Evolutionary conservation across 2,113 vertebrate genomes (phyloP).

Genomic region (Leptosomus discolor): DNA sequence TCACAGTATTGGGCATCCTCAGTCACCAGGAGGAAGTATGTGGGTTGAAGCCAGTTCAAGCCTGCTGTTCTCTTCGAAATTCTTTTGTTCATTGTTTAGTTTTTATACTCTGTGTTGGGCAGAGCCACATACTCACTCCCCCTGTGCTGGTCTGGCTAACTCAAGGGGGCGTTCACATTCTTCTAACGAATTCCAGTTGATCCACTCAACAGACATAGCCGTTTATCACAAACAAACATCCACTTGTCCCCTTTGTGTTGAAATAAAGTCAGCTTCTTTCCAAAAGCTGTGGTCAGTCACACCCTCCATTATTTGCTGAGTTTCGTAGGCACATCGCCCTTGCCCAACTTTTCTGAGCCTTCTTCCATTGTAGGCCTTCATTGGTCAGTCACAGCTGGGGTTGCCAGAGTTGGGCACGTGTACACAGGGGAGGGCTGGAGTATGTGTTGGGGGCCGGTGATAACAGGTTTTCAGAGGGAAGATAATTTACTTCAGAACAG

Average conservation of each 20-base stretch:
- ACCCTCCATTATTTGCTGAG: neutral
- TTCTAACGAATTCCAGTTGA: neutral
- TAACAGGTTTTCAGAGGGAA: neutral
- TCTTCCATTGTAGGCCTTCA: neutral
- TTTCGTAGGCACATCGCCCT: rapidly evolving
- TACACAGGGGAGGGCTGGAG: neutral
- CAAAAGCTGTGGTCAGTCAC: neutral
- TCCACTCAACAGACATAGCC: neutral
- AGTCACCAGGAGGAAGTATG: neutral
- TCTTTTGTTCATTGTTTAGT: neutral
- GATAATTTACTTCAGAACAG: neutral
- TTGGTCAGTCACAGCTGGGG: neutral
- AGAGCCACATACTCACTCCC: neutral
- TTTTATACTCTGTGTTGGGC: neutral
- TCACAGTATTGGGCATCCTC: rapidly evolving
- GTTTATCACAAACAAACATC: neutral
- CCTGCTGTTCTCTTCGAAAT: neutral
- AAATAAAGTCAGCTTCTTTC: neutral
- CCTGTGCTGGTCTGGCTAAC: neutral
- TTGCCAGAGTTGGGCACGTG: neutral
- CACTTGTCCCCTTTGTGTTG: neutral
- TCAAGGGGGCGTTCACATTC: neutral
- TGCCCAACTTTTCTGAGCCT: neutral
- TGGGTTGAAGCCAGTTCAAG: neutral
- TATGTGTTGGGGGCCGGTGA: neutral